phyloP scores from a whole-genome alignment of 37 sponge, comb jelly and placozoan species.

The Geodia barretti region DNA sequence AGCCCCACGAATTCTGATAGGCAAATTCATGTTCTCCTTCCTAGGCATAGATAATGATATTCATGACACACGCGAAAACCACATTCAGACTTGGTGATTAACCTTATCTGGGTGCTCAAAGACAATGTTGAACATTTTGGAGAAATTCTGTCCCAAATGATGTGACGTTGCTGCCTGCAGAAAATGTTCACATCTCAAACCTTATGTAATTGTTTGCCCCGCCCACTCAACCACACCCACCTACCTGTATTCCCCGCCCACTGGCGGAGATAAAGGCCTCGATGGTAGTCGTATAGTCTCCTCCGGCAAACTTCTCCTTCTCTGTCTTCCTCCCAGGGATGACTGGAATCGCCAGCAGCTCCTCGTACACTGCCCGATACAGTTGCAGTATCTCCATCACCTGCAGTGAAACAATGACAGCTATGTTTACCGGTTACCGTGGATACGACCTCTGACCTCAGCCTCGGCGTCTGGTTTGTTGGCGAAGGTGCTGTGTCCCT shows the following conservation, averaged over 20 bases:
- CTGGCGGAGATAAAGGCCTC: slow-evolving; percentile 93
- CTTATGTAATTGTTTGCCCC: neutral
- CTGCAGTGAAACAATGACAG: slow-evolving; percentile 40
- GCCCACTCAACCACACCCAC: neutral
- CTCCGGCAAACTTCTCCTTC: slow-evolving; percentile 99
- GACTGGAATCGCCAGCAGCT: slow-evolving; percentile 97
- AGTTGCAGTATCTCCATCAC: slow-evolving; percentile 83
- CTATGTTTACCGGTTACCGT: neutral
- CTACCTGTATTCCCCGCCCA: slow-evolving; percentile 96
- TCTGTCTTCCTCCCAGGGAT: slow-evolving; percentile 91
- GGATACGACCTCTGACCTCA: slow-evolving; percentile 68
- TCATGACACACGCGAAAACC: neutral
- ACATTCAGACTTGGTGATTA: neutral
- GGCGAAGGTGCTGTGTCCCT: slow-evolving; percentile 96
- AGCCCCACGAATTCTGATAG: slow-evolving; percentile 98
- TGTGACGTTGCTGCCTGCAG: slow-evolving; percentile 97
- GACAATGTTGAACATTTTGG: slow-evolving; percentile 95
- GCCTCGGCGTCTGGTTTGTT: slow-evolving; percentile 87
- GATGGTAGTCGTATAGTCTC: slow-evolving; percentile 96
- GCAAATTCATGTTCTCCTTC: slow-evolving; percentile 74
- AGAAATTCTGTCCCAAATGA: slow-evolving; percentile 99
- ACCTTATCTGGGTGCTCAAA: slow-evolving; percentile 86
- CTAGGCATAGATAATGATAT: slow-evolving; percentile 13
- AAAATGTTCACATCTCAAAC: neutral
- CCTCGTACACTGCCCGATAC: slow-evolving; percentile 94